Evolutionary conservation across 2,888 invertebrate species (phyloP), one percentile per base, ranked within the genome.

Genomic region (Harpalus rufipes): DNA sequence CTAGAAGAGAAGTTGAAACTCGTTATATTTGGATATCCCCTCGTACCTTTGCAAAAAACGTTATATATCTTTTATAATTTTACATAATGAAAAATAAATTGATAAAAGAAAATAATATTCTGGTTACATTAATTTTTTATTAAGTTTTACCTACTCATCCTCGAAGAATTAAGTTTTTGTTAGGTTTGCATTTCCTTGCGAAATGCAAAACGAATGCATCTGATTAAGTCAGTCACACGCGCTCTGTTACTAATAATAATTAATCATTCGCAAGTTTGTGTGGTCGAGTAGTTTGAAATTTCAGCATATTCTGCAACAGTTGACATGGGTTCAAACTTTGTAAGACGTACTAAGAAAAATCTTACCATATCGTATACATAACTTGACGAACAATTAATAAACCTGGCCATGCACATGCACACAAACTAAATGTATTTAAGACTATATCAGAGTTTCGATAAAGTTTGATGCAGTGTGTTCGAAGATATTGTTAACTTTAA

Each of bases 271-370:
- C 58, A 79, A 79, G 79, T 79, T 79, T 79, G 59, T 59, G 58
- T 59, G 79, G 79, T 79, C 68, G 68, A 68, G 14, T 68, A 68
- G 59, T 44, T 59, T 21, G 18, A 61, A 61, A 32, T 2, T 78
- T 39, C 18, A 78, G 25, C 12, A 58, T 68, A 32, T 68, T 68
- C 39, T 32, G 32, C 68, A 59, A 39, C 41, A 59, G 39, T 79
- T 79, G 79, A 79, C 79, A 61, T 59, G 79, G 79, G 79, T 79
- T 59, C 25, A 79, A 79, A 79, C 59, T 79, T 79, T 14, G 59
- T 12, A 39, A 59, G 14, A 59, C 7, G 7, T 79, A 32, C 32
- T 21, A 14, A 68, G 39, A 68, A 39, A 68, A 68, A 68, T 68
- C 68, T 68, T 68, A 68, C 68, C 68, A 68, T 68, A 68, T 25